Evolutionary conservation across 2,113 vertebrate genomes (phyloP), one percentile per base, ranked within the genome.

Genomic region (Boleophthalmus pectinirostris): DNA sequence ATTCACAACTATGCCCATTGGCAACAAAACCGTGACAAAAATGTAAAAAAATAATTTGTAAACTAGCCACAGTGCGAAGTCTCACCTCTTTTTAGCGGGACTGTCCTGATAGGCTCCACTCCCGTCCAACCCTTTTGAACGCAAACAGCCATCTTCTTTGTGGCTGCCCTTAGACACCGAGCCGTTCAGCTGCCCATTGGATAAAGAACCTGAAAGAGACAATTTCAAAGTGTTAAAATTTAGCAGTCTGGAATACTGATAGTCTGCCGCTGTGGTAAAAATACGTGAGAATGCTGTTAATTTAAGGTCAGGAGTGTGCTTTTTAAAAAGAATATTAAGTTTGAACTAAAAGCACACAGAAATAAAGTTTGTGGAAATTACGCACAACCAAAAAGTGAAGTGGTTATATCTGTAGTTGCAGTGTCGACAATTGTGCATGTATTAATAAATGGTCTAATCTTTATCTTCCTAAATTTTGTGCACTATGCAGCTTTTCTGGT

Each of bases 61-160:
- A 61, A 53, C 63, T 51, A 57, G 3, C 38, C 1, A 7, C 35
- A 45, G 46, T 70, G 63, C 58, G 15, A 45, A 38, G 20, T 23
- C 95, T 94, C 81, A 98, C 97, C 96, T 97, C 95, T 98, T 99
- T 84, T 97, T 98, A 1, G 95, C 94, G 71, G 96, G 96, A 65
- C 95, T 94, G 81, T 98, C 96, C 94, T 97, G 13, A 25, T 61
- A 61, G 14, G 25, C 58, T 8, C 95, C 93, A 85, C 95, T 94
- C 90, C 96, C 95, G 79, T 96, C 95, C 20, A 95, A 95, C 90
- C 95, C 94, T n/a, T 95, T 93, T 74, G 95, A 95, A 72, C 94
- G 95, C 49, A 89, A 82, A 21, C 95, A 96, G 24, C 95, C 95
- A 77, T 95, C 95, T 0, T 96, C 96, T 93, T 98, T 98, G 89